These are phyloP conservation scores for Brachionus angularis DNA, from an alignment of 1,140 invertebrate species.

Conservation along the genomic window DNA sequence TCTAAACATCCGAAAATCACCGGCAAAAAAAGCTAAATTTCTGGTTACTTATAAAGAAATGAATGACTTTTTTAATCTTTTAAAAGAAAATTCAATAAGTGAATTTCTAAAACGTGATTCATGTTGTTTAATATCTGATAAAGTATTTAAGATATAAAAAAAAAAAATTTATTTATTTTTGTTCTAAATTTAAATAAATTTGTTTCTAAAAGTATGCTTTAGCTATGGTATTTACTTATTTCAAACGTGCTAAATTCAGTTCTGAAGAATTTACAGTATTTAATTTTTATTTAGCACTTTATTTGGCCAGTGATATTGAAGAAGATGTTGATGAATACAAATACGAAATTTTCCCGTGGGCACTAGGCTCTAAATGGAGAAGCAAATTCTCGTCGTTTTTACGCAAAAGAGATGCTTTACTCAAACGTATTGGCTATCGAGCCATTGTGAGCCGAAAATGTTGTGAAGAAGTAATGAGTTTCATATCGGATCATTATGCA, in stretches of 20 bases:
- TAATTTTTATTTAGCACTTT: slow-evolving; percentile 63
- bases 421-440: slow-evolving; percentile 59
- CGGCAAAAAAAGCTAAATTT: slow-evolving; percentile 42
- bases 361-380: slow-evolving; percentile 56
- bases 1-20: background rate
- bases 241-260: slow-evolving; percentile 60
- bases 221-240: slow-evolving; percentile 64
- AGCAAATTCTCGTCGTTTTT: slow-evolving; percentile 54
- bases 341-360: slow-evolving; percentile 61
- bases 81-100: slow-evolving; percentile 50
- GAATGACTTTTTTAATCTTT: slow-evolving; percentile 29
- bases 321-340: slow-evolving; percentile 63
- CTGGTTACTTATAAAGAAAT: slow-evolving; percentile 42
- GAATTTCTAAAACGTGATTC: slow-evolving; percentile 52
- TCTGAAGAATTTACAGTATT: slow-evolving; percentile 59
- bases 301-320: slow-evolving; percentile 64
- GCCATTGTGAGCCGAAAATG: slow-evolving; percentile 61
- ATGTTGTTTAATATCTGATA: slow-evolving; percentile 53
- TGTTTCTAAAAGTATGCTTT: slow-evolving; percentile 59
- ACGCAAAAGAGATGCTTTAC: slow-evolving; percentile 58
- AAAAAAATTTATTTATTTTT: background rate
- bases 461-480: slow-evolving; percentile 61
- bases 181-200: slow-evolving; percentile 15
- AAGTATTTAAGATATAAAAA: too few relatives aligned
- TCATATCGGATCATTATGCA: slow-evolving; percentile 49